Base-by-base conservation (phyloP, 1,140 invertebrate genomes). In the Charaxes varanes region DNA sequence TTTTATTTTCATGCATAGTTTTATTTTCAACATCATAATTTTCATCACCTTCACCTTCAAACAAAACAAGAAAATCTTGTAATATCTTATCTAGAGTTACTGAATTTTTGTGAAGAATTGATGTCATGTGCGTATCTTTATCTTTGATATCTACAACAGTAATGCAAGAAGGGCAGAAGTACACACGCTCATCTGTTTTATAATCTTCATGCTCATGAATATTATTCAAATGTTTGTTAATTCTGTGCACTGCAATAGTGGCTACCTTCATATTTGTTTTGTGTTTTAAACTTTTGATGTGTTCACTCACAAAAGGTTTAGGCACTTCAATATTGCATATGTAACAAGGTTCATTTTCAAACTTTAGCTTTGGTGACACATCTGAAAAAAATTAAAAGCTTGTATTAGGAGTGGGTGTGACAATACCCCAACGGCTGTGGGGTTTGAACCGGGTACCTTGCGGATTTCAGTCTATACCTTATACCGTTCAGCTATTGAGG, bases 311-410 rank as follows among this genome's bases (percentile, higher is more conserved):
- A 28, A 36, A 55, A 1, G 18, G n/a, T 11, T 8, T 13, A 13
- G 56, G 56, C 5, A 60, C 41, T 13, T 40, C 30, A n/a, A 52
- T 30, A 27, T 55, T 45, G 14, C 56, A 60, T 6, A 59, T 43
- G 22, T 41, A 24, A 38, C 55, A 59, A 2, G 10, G 27, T n/a
- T 32, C 15, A 8, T 18, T 31, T 31, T 31, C 28, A 6, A 17
- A 13, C 17, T 41, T 18, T 14, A 6, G 18, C n/a, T 18, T 41
- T 15, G 32, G 27, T 14, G 15, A 14, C 35, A 19, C 5, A 43
- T 50, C 46, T 53, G 28, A 19, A 56, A 51, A 12, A 13, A 22
- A 13, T n/a, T n/a, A n/a, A n/a, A n/a, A n/a, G n/a, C n/a, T n/a
- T n/a, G n/a, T n/a, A n/a, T n/a, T n/a, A n/a, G n/a, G n/a, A n/a